Conservation (phyloP, 2,888 invertebrate genomes). For the Pegoplata infirma region DNA sequence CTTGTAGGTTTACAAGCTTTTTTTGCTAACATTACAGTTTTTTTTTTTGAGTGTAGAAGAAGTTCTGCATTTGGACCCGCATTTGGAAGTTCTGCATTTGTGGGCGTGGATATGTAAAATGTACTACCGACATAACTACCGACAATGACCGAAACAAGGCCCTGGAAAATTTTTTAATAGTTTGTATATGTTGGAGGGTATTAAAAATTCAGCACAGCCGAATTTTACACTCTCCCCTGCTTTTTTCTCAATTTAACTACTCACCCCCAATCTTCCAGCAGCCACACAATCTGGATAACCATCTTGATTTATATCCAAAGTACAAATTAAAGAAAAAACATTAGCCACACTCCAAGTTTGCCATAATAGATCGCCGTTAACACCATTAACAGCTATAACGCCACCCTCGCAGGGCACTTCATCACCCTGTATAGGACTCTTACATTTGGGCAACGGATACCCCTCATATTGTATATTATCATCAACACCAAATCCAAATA, state of each 20-base stretch:
- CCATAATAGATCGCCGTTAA: constrained; percentile 86
- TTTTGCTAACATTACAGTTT: too few relatives aligned
- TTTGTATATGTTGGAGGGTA: too few relatives aligned
- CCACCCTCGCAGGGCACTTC: constrained; percentile 86
- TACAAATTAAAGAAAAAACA: constrained; percentile 86
- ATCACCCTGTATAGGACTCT: constrained; percentile 82
- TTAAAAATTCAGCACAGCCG: too few relatives aligned
- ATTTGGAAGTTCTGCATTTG: too few relatives aligned
- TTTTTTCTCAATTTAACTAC: too few relatives aligned
- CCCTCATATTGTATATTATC: constrained; percentile 79
- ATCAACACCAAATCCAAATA: constrained; percentile 87
- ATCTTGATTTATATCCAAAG: constrained; percentile 84
- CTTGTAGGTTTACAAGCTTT: too few relatives aligned
- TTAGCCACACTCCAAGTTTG: constrained; percentile 85
- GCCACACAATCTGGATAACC: constrained; percentile 85
- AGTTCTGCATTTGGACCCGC: too few relatives aligned
- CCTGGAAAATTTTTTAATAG: too few relatives aligned
- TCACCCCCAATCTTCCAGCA: constrained; percentile 86
- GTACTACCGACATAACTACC: not conserved
- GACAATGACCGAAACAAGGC: not conserved
- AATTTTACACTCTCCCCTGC: too few relatives aligned
- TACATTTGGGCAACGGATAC: constrained; percentile 80
- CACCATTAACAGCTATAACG: constrained; percentile 86
- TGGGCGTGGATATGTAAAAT: too few relatives aligned
- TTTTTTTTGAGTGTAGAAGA: too few relatives aligned